Evolutionary conservation across 1,140 invertebrate species (phyloP), one percentile per base, ranked within the genome.

Genomic region (Pinna nobilis): DNA sequence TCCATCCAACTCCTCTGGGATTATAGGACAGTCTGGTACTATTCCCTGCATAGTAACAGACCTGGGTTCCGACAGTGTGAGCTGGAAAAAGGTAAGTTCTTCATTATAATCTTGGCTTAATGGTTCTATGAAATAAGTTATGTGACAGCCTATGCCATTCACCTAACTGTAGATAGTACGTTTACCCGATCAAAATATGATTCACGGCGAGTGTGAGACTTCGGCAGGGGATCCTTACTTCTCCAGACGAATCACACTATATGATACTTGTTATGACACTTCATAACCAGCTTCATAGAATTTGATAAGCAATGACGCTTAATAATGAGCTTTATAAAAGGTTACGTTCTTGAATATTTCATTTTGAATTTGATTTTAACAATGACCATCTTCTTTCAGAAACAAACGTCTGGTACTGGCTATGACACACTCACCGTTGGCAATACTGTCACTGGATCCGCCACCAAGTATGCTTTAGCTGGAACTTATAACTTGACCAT

Each of bases 401-500:
- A 63, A 25, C 35, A 44, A 18, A 28, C 3, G 6, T 65, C 60
- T 30, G 73, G 73, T 33, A 59, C 23, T 20, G 39, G 41, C 5
- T 28, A 51, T 18, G 66, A 64, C 18, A 37, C 66, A n/a, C n/a
- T 75, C n/a, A 70, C 73, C 4, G 41, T 75, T 7, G 51, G 33
- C 6, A 51, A n/a, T n/a, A n/a, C n/a, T n/a, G n/a, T n/a, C n/a
- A n/a, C n/a, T n/a, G n/a, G n/a, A n/a, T n/a, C n/a, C n/a, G n/a
- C n/a, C n/a, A n/a, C n/a, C 30, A 76, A 70, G 35, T 70, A 67
- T 49, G 67, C 44, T 13, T 63, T 71, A 18, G 53, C 44, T 25
- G 69, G 73, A 5, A 59, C 60, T 6, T 76, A 76, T 44, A 78
- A 81, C 57, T 49, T 78, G 18, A 76, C 76, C 20, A 76, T 81